Conservation (phyloP, 2,888 invertebrate genomes). For the Yponomeuta malinellus region DNA sequence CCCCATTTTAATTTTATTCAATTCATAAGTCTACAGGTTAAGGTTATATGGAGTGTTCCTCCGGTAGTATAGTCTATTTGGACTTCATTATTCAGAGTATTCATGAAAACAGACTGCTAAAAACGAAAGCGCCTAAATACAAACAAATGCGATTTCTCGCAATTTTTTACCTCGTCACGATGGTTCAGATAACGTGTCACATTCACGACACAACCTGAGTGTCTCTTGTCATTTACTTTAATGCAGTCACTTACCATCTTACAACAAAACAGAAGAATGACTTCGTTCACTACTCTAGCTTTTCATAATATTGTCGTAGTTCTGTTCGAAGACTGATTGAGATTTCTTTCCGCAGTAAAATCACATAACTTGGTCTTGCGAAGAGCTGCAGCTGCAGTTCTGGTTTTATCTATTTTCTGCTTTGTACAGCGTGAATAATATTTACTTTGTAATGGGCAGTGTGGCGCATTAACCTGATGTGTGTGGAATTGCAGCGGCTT, state of each 20-base stretch:
- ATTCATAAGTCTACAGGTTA: too few species aligned
- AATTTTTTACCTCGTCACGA: slow-evolving; percentile 10
- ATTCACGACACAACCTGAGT: not conserved
- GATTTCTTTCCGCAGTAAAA: too few species aligned
- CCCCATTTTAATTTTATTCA: too few species aligned
- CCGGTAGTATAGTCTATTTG: not conserved
- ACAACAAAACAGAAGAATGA: not conserved
- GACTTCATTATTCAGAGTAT: not conserved
- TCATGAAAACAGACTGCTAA: not conserved
- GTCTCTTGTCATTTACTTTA: slow-evolving; percentile 11
- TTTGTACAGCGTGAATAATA: not conserved
- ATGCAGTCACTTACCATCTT: not conserved
- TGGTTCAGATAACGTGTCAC: slow-evolving; percentile 6
- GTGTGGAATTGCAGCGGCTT: slow-evolving; percentile 15
- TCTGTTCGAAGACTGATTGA: too few species aligned
- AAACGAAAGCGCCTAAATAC: not conserved
- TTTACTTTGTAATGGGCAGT: slow-evolving; percentile 5
- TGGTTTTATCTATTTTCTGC: not conserved
- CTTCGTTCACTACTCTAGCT: not conserved
- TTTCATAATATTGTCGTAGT: too few species aligned
- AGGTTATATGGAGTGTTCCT: not conserved
- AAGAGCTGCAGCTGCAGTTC: not conserved
- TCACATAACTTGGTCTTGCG: not conserved
- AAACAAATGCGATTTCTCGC: slow-evolving; percentile 7
- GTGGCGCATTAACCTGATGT: slow-evolving; percentile 8